Conservation (phyloP, 2,113 vertebrate species). For the Malaclemys terrapin region DNA sequence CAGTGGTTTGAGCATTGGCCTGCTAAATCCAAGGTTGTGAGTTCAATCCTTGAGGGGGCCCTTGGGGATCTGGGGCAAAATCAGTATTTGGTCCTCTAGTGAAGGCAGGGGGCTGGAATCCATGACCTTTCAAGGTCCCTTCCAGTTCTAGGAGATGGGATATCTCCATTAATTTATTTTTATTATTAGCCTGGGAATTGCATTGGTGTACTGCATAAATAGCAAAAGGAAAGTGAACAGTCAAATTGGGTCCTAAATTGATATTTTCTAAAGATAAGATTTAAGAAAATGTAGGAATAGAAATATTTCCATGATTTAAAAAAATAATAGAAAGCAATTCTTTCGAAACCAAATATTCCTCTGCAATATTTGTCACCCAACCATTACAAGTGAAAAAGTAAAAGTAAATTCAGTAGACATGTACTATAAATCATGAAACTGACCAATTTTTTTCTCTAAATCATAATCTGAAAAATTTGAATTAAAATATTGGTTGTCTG, state of each 20-base stretch:
- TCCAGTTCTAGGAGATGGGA: no score
- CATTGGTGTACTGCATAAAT: not conserved
- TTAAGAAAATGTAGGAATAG: not conserved
- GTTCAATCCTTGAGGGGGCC: no score
- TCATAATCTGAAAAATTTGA: slow-evolving; percentile 13
- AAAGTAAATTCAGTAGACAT: not conserved
- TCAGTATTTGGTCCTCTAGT: no score
- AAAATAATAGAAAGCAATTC: not conserved
- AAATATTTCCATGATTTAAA: not conserved
- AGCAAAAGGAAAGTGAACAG: not conserved
- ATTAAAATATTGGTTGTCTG: not conserved
- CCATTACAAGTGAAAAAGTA: not conserved
- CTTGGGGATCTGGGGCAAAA: no score
- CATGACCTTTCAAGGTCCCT: no score
- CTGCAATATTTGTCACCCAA: not conserved
- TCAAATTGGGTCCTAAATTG: not conserved
- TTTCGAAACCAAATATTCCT: not conserved
- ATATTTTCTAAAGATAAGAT: not conserved
- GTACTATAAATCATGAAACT: not conserved
- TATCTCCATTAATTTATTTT: no score
- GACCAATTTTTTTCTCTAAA: slow-evolving; percentile 21
- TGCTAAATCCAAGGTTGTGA: no score
- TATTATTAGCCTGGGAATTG: not conserved
- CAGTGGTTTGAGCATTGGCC: no score
- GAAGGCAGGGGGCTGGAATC: no score